phyloP scores from a whole-genome alignment of 2,888 invertebrate genomes.

The Apamea sordens region DNA sequence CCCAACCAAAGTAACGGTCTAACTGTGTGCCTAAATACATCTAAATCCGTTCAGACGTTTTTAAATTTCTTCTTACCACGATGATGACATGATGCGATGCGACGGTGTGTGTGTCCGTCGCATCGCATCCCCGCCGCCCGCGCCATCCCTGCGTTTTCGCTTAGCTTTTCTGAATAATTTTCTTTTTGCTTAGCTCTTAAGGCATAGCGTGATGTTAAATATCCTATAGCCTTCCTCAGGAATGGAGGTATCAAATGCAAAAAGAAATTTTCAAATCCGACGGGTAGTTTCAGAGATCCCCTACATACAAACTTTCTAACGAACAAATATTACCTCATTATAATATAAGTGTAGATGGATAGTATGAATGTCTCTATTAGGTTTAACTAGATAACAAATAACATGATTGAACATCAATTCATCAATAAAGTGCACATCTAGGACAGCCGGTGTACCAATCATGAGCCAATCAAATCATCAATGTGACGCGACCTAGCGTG shows the following conservation, averaged over 20 bases:
- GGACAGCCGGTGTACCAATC: neutral
- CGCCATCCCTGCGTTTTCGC: too few species aligned
- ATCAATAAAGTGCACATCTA: conserved; percentile 3
- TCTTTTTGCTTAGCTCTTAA: too few species aligned
- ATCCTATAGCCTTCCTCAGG: neutral
- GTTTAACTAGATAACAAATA: neutral
- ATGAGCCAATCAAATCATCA: conserved; percentile 33
- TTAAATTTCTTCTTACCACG: too few species aligned
- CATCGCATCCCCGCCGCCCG: too few species aligned
- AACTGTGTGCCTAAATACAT: neutral
- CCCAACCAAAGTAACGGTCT: neutral
- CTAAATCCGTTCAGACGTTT: neutral
- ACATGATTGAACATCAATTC: conserved; percentile 4
- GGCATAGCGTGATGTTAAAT: too few species aligned
- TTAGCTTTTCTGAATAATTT: too few species aligned
- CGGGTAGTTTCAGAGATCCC: neutral
- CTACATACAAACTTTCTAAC: too few species aligned
- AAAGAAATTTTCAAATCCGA: neutral
- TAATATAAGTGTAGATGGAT: neutral
- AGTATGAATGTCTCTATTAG: neutral
- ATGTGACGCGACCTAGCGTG: conserved; percentile 2
- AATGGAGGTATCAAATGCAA: neutral
- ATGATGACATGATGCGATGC: too few species aligned
- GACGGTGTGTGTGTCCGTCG: too few species aligned
- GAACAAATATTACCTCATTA: neutral